phyloP scores from a whole-genome alignment of 2,888 invertebrate genomes.

The Aspidiotus rigidus region DNA sequence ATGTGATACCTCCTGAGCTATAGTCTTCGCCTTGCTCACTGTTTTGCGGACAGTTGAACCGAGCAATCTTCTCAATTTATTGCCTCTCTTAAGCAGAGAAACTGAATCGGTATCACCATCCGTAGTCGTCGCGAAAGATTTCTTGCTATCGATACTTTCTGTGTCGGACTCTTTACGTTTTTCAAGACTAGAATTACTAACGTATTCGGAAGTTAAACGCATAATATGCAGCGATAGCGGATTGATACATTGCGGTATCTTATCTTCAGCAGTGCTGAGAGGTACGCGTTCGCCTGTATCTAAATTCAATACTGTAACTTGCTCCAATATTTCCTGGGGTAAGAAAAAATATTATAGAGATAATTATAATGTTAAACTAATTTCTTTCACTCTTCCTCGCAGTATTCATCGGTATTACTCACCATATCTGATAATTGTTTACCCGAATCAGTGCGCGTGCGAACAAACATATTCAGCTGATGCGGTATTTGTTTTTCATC shows the following conservation, averaged over 20 bases:
- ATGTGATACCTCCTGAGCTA: constrained; percentile 54
- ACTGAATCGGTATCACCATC: constrained; percentile 46
- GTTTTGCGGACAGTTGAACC: constrained; percentile 85
- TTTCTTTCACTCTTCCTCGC: no score
- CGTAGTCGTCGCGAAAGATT: constrained; percentile 43
- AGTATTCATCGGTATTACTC: constrained; percentile 35
- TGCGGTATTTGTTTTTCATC: constrained; percentile 61
- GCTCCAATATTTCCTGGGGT: constrained; percentile 74
- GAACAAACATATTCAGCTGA: constrained; percentile 60
- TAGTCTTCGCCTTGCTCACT: constrained; percentile 53
- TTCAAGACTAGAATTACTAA: constrained; percentile 56
- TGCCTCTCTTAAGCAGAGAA: constrained; percentile 46
- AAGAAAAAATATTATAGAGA: not conserved
- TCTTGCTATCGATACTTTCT: constrained; percentile 60
- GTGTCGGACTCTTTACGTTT: constrained; percentile 68
- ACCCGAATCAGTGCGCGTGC: constrained; percentile 77
- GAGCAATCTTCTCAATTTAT: constrained; percentile 62
- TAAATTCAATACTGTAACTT: constrained; percentile 56
- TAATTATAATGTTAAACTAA: no score
- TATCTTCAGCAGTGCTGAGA: constrained; percentile 89
- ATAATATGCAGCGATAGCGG: constrained; percentile 91
- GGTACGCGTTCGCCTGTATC: constrained; percentile 80
- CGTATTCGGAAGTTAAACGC: constrained; percentile 83
- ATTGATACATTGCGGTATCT: constrained; percentile 82
- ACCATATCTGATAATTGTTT: constrained; percentile 75